Evolutionary conservation across 2,888 invertebrate genomes (phyloP).

Genomic region (Orchesellides sinensis): DNA sequence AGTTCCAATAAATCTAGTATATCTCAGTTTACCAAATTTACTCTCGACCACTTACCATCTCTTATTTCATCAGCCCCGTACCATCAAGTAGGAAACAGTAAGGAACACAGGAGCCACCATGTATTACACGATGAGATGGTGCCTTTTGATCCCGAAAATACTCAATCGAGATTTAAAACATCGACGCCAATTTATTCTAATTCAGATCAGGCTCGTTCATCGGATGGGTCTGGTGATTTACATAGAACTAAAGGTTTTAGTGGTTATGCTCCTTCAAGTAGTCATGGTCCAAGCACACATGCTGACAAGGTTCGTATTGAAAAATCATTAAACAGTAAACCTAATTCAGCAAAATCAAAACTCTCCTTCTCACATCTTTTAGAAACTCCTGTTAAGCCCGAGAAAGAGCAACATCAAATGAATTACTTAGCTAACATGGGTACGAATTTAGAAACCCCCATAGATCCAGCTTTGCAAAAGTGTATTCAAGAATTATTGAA

Average conservation of each 20-base stretch:
- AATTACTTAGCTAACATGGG: neutral
- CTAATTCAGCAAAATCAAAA: slow-evolving; percentile 17
- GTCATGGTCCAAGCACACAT: neutral
- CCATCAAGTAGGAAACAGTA: neutral
- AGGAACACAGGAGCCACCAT: neutral
- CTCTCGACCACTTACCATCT: slow-evolving; percentile 37
- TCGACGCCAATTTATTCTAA: slow-evolving; percentile 46
- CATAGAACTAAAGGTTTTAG: neutral
- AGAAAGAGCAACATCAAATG: slow-evolving; percentile 43
- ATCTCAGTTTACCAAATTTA: slow-evolving; percentile 42
- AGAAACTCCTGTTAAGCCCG: slow-evolving; percentile 59
- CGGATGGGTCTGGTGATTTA: too few relatives aligned
- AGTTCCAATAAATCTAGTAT: slow-evolving; percentile 13
- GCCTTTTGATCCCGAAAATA: slow-evolving; percentile 12
- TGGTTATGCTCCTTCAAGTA: neutral
- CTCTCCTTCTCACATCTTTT: slow-evolving; percentile 37
- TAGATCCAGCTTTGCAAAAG: slow-evolving; percentile 63
- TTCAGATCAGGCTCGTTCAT: too few relatives aligned
- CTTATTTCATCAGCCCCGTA: neutral
- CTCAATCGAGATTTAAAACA: slow-evolving; percentile 52
- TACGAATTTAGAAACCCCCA: neutral
- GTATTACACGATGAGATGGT: neutral
- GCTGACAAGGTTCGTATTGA: slow-evolving; percentile 48
- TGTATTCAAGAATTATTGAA: slow-evolving; percentile 68
- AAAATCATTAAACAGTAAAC: neutral